Base-by-base conservation (phyloP, 2,797 vertebrate genomes). In the Streptopelia turtur region DNA sequence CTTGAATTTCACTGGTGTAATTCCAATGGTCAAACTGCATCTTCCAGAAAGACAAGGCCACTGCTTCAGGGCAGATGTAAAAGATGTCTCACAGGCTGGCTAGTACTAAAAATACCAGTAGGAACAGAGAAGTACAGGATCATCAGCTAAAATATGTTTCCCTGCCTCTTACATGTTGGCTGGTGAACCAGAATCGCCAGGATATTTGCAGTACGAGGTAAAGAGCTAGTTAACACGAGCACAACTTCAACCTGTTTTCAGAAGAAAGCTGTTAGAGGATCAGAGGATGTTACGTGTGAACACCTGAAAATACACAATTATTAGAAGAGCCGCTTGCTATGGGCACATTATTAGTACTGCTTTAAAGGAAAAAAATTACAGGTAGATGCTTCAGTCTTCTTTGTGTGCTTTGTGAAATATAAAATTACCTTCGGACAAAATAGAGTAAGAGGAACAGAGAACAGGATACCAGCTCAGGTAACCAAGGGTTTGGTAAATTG, bases 341-440 rank as follows among this genome's bases (percentile, higher is more conserved):
- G 28, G 75, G 35, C 63, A 70, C 11, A 3, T 31, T 37, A 83
- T 0, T 22, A 10, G 63, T 61, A 68, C 61, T 68, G 61, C 63
- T 77, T 82, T 28, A 63, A 72, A 63, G 30, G 13, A 39, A 30
- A 60, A 64, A 30, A 27, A 70, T 57, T 43, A 90, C 35, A 41
- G 9, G 15, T 33, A 90, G 80, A 35, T 80, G 83, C 90, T 96
- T 88, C 93, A 68, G 78, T 94, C 90, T 90, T 87, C 96, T 85
- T 85, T 20, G 10, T 37, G 56, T 17, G 31, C 52, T 82, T 41
- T 90, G 49, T 10, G 9, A 63, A 18, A 30, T 5, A 56, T 3
- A 74, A 55, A 52, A 87, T 5, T 37, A 68, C 86, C 83, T 85
- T 60, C 30, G 52, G 66, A 87, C 9, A 90, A 92, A 92, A 80